Evolutionary conservation across 2,888 invertebrate species (phyloP), one percentile per base, ranked within the genome.

Genomic region (Heliconius hortense): DNA sequence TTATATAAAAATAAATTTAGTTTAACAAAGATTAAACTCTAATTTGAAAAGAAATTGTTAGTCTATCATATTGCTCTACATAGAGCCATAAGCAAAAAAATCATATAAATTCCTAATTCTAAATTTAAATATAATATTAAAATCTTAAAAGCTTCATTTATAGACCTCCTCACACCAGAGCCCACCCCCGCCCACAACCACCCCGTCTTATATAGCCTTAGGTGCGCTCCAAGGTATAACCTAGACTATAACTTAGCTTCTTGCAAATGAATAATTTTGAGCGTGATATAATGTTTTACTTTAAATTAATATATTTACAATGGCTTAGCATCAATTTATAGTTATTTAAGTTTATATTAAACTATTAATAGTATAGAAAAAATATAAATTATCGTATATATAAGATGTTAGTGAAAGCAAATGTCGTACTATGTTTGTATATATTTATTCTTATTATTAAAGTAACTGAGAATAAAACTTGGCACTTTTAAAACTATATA

Each of bases 171-270:
- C 81, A 79, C 79, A 75, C 79, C 78, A 80, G 79, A 81, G 81
- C 82, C 77, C 77, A 82, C 81, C 74, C 84, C 82, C 78, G 39
- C 80, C 82, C 80, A 74, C 77, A 73, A 77, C 80, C 86, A 79
- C 80, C 76, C 80, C 78, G 80, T 79, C 82, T 85, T 85, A 86
- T 86, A 78, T 87, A 85, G 86, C 88, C 88, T 89, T 90, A 90
- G 90, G 90, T 91, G 87, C 78, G 78, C 80, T 79, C 73, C 77
- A 74, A 82, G 81, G 81, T 81, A 81, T 62, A 76, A 48, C 74
- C 78, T 79, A 73, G 72, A 73, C 68, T 66, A 53, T 31, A 67
- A 71, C 59, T 71, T 71, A 71, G 60, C 70, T 60, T 71, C 56
- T 35, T 59, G 24, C 31, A 71, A 60, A 71, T 71, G 60, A 71